Base-by-base conservation (phyloP, 2,113 vertebrate genomes). In the Mobula hypostoma region DNA sequence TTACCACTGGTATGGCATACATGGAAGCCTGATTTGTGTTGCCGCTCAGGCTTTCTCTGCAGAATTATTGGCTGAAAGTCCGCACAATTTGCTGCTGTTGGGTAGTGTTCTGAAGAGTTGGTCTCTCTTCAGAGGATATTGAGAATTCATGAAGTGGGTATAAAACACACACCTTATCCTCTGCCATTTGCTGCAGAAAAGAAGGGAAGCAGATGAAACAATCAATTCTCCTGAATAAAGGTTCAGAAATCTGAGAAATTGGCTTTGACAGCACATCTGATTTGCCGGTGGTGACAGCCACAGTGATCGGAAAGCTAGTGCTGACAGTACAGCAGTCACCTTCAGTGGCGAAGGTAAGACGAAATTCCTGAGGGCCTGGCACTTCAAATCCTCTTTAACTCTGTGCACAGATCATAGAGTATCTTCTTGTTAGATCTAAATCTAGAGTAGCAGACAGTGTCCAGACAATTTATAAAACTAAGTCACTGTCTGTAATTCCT, bases 381-480 rank as follows among this genome's bases (percentile, higher is more conserved):
- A 93, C 91, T 93, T 56, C 68, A 93, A 93, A 93, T 76, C 91
- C 91, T 93, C 70, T 93, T 93, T 56, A 74, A 76, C 91, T 48
- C 36, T 9, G 11, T 76, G 91, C 70, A 93, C 68, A 93, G 91
- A 93, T 93, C 91, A 93, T 27, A 56, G 61, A 74, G 70, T 93
- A 93, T 93, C 91, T 93, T 32, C 91, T 74, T 93, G 91, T 93
- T 93, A 93, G 36, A 93, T 93, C 70, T 93, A 93, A 93, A 93
- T 93, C 91, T 93, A 74, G 11, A 70, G 70, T 74, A 93, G 70
- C 91, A 93, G 68, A 90, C 61, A 93, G 19, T 93, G 91, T 93
- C 91, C 83, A 58, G 61, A 48, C 83, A 87, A 58, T 87, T 87
- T 87, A 29, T 21, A 87, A 87, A 87, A 87, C 83, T 93, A 93